These are phyloP conservation scores for Formica selysi DNA, from an alignment of 1,140 invertebrate species.

Conservation along the genomic window DNA sequence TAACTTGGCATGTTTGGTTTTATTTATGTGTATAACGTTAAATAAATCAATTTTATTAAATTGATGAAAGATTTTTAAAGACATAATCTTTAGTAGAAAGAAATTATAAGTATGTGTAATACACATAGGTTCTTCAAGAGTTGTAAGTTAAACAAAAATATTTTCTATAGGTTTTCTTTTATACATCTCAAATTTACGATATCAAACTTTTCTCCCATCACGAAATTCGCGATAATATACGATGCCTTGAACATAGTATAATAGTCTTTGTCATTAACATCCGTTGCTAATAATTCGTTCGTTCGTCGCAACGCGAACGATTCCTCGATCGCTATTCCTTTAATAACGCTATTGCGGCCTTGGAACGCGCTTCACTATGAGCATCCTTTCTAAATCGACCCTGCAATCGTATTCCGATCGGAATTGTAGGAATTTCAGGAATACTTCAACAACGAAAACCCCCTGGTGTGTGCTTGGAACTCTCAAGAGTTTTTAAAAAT, in stretches of 20 bases:
- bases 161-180: neutral
- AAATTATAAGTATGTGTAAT: too few species aligned
- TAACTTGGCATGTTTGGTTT: neutral
- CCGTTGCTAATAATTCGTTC: slow-evolving; percentile 22
- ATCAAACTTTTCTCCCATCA: neutral
- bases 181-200: neutral
- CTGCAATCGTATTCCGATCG: slow-evolving; percentile 66
- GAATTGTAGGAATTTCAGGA: slow-evolving; percentile 59
- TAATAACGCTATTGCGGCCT: slow-evolving; percentile 66
- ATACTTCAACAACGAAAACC: slow-evolving; percentile 43
- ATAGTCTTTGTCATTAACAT: slow-evolving; percentile 31
- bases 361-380: slow-evolving; percentile 57
- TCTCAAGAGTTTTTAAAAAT: slow-evolving; percentile 68
- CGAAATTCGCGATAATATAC: neutral
- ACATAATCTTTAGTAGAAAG: too few species aligned
- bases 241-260: neutral
- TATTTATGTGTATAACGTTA: neutral
- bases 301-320: neutral
- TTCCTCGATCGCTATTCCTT: slow-evolving; percentile 53
- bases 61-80: neutral
- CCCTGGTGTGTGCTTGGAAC: neutral
- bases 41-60: slow-evolving; percentile 1
- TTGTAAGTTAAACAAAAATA: neutral
- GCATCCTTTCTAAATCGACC: slow-evolving; percentile 69
- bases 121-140: neutral